phyloP scores from a whole-genome alignment of 2,797 vertebrate species.

The Anableps anableps region DNA sequence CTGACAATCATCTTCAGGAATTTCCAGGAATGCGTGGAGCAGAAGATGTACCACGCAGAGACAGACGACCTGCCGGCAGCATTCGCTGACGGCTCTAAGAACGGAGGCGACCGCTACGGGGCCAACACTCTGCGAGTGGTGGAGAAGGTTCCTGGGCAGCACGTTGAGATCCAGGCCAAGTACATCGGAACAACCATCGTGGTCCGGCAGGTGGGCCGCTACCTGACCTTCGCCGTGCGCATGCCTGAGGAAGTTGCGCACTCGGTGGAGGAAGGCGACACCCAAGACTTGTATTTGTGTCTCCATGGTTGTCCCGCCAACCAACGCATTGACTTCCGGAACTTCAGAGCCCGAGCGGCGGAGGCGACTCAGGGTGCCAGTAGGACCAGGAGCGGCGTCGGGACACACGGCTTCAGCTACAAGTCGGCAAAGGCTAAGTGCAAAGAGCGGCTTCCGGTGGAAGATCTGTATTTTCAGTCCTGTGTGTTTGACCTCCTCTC shows the following conservation, averaged over 20 bases:
- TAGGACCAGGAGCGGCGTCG: conserved; percentile 40
- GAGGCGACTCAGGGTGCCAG: conserved; percentile 70
- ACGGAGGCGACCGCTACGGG: conserved; percentile 91
- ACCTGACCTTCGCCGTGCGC: conserved; percentile 94
- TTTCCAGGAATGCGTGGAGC: conserved; percentile 96
- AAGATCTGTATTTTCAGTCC: conserved; percentile 97
- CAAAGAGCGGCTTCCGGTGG: conserved; percentile 93
- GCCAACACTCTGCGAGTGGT: conserved; percentile 92
- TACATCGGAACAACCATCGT: conserved; percentile 98
- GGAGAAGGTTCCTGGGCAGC: conserved; percentile 93
- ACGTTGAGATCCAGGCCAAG: conserved; percentile 95
- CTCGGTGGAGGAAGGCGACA: conserved; percentile 90
- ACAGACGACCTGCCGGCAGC: conserved; percentile 93
- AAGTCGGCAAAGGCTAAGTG: conserved; percentile 91
- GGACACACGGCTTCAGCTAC: conserved; percentile 83
- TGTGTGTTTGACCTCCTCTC: conserved; percentile 97
- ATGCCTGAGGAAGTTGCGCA: conserved; percentile 97
- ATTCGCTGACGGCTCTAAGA: conserved; percentile 93
- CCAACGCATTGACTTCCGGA: conserved; percentile 91
- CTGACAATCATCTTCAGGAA: conserved; percentile 99
- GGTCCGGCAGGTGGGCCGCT: conserved; percentile 94
- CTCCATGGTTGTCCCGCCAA: conserved; percentile 92
- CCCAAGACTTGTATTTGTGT: conserved; percentile 95
- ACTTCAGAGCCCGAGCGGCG: conserved; percentile 70
- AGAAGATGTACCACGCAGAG: conserved; percentile 97